These are phyloP conservation scores for Trididemnum miniatum DNA, from an alignment of 23 tunicate genomes.

Conservation along the genomic window DNA sequence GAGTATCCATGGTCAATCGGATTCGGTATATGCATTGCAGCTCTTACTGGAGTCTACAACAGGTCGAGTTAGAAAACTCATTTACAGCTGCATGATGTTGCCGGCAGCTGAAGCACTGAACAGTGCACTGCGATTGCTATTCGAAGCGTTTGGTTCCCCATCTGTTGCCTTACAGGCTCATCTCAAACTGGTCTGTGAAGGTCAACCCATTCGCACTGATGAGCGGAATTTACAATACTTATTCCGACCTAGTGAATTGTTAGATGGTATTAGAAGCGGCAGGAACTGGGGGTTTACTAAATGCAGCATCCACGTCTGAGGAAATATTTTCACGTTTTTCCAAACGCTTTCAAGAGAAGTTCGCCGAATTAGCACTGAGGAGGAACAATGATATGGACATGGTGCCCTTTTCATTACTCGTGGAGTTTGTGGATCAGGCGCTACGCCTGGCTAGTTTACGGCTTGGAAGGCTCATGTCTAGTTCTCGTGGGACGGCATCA, in stretches of 20 bases:
- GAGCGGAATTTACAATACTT: neutral
- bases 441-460: neutral
- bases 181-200: neutral
- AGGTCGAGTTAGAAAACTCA: neutral
- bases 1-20: neutral
- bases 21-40: neutral
- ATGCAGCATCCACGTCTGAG: neutral
- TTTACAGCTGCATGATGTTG: neutral
- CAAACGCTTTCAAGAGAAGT: neutral
- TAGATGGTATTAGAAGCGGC: neutral
- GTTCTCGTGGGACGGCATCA: neutral
- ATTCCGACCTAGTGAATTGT: neutral
- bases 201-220: neutral
- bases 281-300: neutral
- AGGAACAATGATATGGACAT: neutral
- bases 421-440: neutral
- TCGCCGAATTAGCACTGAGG: neutral
- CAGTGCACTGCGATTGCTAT: neutral
- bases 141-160: neutral
- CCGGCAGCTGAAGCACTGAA: neutral
- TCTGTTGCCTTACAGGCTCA: neutral
- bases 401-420: neutral
- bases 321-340: neutral
- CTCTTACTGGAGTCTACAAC: neutral
- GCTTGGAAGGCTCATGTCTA: neutral